These are phyloP conservation scores for Stictonetta naevosa DNA, from an alignment of 2,113 vertebrate genomes.

Conservation along the genomic window DNA sequence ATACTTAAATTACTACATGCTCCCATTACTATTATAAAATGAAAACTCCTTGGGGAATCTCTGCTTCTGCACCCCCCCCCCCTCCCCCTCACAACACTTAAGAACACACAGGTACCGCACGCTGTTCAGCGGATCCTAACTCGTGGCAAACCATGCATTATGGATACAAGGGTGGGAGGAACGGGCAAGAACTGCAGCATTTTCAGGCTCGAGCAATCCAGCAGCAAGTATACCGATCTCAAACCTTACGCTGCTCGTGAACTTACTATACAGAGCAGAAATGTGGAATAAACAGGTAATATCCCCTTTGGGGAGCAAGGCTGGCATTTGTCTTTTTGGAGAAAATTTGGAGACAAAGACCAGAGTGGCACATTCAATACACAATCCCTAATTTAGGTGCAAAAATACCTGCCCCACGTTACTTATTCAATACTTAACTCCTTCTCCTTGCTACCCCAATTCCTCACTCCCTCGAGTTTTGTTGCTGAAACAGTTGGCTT, in stretches of 20 bases:
- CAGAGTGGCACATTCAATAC: not conserved
- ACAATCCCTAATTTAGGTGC: not conserved
- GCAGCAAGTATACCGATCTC: conserved; percentile 18
- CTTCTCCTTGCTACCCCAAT: not conserved
- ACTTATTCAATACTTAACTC: not conserved
- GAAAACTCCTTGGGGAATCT: conserved; percentile 12
- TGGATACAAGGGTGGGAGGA: conserved; percentile 35
- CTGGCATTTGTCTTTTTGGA: not conserved
- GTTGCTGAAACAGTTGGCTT: conserved; percentile 27
- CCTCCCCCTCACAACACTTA: not conserved
- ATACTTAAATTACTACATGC: not conserved
- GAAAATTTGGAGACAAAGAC: conserved; percentile 1
- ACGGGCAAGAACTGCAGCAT: conserved; percentile 35
- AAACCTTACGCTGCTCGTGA: not conserved
- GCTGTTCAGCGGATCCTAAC: conserved; percentile 3
- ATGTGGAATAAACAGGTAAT: not conserved
- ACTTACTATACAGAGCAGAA: conserved; percentile 1
- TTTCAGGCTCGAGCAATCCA: conserved; percentile 40
- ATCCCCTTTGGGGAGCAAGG: not conserved
- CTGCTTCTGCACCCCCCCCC: not conserved
- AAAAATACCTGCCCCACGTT: not conserved
- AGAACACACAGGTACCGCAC: not conserved
- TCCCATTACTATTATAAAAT: conserved; percentile 30
- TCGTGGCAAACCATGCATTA: conserved; percentile 49
- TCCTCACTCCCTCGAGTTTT: not conserved